Evolutionary conservation across 1,140 invertebrate genomes (phyloP).

Genomic region (Thaumetopoea pityocampa): DNA sequence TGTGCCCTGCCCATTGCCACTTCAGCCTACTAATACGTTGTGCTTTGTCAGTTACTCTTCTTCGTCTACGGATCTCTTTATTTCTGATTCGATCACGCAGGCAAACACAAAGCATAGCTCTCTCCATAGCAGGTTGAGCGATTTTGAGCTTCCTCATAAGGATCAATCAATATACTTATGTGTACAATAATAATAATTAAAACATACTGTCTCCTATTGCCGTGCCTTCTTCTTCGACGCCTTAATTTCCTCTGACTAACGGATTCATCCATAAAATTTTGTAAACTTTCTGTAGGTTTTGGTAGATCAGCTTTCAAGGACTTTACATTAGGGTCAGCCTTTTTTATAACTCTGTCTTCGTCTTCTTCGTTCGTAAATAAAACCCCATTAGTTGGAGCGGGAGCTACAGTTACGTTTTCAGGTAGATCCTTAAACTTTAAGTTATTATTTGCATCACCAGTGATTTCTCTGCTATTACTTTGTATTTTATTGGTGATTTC

Average conservation of each 20-base stretch:
- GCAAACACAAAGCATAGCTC: too few relatives aligned
- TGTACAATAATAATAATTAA: conserved; percentile 9
- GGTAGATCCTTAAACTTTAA: conserved; percentile 61
- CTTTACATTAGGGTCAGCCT: conserved; percentile 36
- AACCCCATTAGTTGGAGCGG: conserved; percentile 65
- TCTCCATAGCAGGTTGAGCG: too few relatives aligned
- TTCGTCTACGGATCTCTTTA: too few relatives aligned
- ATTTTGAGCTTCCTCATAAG: too few relatives aligned
- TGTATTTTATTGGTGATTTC: conserved; percentile 73
- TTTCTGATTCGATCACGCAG: too few relatives aligned
- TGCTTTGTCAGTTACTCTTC: too few relatives aligned
- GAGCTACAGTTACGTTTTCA: conserved; percentile 60
- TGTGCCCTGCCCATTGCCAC: too few relatives aligned
- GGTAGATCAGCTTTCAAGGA: conserved; percentile 39
- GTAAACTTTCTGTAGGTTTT: conserved; percentile 59
- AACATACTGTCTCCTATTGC: conserved; percentile 60
- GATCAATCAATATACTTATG: too few relatives aligned
- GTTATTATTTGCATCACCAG: conserved; percentile 67
- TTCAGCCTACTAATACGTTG: too few relatives aligned
- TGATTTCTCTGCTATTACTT: conserved; percentile 73
- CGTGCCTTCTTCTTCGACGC: conserved; percentile 61
- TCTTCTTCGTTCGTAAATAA: conserved; percentile 48
- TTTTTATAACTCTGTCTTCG: conserved; percentile 49
- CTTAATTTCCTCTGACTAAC: conserved; percentile 34
- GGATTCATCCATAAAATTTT: conserved; percentile 44